Base-by-base conservation (phyloP, 2,113 vertebrate genomes). In the Sphaerodactylus townsendi region DNA sequence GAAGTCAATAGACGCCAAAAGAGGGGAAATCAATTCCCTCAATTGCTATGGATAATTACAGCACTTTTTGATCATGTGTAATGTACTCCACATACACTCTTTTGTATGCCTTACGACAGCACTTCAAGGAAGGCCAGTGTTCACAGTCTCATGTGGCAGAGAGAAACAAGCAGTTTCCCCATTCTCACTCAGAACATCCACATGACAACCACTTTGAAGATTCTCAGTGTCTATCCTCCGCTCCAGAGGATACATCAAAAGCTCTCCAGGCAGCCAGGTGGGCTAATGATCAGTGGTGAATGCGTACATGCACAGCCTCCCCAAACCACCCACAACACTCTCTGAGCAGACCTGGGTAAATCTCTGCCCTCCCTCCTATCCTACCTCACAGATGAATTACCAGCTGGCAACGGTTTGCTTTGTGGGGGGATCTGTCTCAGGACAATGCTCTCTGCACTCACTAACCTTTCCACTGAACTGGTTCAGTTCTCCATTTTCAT, bases 381-480 rank as follows among this genome's bases (percentile, higher is more conserved):
- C 9, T 46, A 14, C 56, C 25, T 65, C 37, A 44, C 9, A 59
- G 28, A 80, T 10, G 5, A 48, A 68, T 19, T 14, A 2, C 3
- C 25, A 14, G 62, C 23, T 39, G 72, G 17, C 5, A 11, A 5
- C 3, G 23, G 11, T 2, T 41, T 53, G 15, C 5, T 28, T 25
- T 13, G 4, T 1, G 46, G 10, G 1, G 37, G 19, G 2, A 44
- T 5, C 39, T n/a, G 77, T 25, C 23, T 3, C 2, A 2, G 41
- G 39, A 4, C 77, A 23, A 46, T 30, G 35, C 10, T 65, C 69
- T 39, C 66, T 11, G 15, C 5, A 48, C 64, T 10, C 39, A 19
- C 93, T 83, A 83, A 99, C 98, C 98, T 99, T 99, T 74, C 98
- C 97, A 4, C 98, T 98, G 83, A 97, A 99, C 94, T 99, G 98